Evolutionary conservation across 2,797 vertebrate genomes (phyloP).

Genomic region (Perodicticus potto): DNA sequence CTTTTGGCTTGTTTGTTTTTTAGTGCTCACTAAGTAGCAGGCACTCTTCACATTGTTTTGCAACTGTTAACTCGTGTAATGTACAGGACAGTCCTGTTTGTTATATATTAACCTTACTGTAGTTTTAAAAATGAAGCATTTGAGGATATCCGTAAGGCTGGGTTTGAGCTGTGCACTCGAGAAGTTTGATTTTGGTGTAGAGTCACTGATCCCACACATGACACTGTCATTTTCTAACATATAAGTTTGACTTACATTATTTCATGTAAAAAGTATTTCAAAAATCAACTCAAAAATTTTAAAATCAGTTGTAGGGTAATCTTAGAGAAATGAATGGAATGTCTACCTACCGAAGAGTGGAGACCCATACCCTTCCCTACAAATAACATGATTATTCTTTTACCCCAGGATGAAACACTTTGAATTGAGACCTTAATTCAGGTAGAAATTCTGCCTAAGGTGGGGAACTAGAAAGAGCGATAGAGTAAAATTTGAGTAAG

Average conservation of each 20-base stretch:
- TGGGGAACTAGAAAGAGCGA: background rate
- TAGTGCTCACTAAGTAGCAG: accelerated
- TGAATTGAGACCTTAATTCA: background rate
- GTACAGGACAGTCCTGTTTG: too few relatives aligned
- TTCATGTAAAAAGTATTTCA: background rate
- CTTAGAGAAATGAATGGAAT: background rate
- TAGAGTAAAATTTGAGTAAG: too few relatives aligned
- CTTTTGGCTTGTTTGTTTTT: background rate
- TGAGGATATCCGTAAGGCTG: background rate
- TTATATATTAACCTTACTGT: accelerated
- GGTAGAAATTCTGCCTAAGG: background rate
- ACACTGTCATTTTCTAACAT: background rate
- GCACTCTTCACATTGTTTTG: accelerated
- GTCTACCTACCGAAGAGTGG: background rate
- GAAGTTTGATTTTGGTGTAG: background rate
- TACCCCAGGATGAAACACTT: background rate
- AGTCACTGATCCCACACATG: background rate
- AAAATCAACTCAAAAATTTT: background rate
- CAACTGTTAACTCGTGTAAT: background rate
- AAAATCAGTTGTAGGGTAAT: background rate
- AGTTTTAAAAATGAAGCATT: background rate
- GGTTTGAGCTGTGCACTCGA: background rate
- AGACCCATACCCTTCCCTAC: too few relatives aligned
- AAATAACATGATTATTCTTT: background rate
- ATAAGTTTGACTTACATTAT: background rate